Evolutionary conservation across 2,113 vertebrate species (phyloP), one percentile per base, ranked within the genome.

Genomic region (Stomatorhinus ivindoensis): DNA sequence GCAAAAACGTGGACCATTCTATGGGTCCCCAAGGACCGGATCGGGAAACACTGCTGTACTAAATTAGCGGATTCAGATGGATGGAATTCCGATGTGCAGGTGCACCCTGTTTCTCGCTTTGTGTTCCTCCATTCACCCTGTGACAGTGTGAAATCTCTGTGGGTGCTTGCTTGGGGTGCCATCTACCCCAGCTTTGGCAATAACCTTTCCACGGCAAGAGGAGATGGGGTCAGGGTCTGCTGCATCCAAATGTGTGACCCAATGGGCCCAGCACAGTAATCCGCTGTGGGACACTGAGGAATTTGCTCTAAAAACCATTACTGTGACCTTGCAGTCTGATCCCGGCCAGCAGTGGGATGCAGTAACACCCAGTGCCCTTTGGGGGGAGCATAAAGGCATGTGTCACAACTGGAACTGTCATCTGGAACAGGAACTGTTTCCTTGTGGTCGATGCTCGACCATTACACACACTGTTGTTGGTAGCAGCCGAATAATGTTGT

Each of bases 381-480:
- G 44, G 6, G 82, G 61, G 61, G 24, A 44, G 15, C 53, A 1
- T 19, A 10, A 87, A 13, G 86, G 17, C 42, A 50, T 46, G 50
- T 89, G 84, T 87, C 19, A 58, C 44, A 53, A 24, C 9, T 5
- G 48, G 48, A 50, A 50, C 11, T 50, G 13, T 50, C 11, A 50
- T 15, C 48, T 50, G 48, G 11, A 50, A 50, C 5, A 51, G 51
- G 50, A 53, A 31, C n/a, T n/a, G 39, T 35, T 84, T 58, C 51
- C 42, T 15, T 11, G 21, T 42, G 80, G 10, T 48, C 7, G 24
- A 24, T 17, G 8, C 65, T 83, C n/a, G 27, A 27, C 83, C 44
- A 55, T 89, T 15, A 65, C 17, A n/a, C 42, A 27, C 39, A 21
- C 31, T 19, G 84, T 89, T 7, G 80, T 91, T 87, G 89, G 88